Percentiles rank a stretch among this genome's conserved stretches.
Conservation (phyloP, 2,888 invertebrate species). For the Gasteruption jaculator region DNA sequence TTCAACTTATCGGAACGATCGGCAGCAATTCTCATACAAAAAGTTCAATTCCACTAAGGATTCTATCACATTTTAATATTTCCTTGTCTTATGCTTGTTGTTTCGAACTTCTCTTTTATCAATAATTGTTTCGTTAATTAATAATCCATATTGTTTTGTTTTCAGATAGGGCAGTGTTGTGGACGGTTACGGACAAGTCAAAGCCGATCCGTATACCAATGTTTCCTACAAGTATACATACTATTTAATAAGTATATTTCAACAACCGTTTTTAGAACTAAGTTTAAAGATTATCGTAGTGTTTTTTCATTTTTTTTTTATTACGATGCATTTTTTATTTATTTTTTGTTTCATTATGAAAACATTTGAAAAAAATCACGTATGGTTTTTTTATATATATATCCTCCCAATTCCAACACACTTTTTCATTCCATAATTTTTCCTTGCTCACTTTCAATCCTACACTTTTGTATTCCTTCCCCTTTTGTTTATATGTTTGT, state of each 20-base stretch:
- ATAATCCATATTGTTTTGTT: conserved; percentile 28
- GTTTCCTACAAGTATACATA: conserved; percentile 47
- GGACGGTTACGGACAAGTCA: conserved; percentile 46
- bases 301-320: conserved; percentile 21
- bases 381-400: too few relatives aligned
- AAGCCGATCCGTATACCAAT: conserved; percentile 46
- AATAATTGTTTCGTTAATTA: too few relatives aligned
- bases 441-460: conserved; percentile 1
- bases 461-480: too few relatives aligned
- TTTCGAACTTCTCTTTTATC: too few relatives aligned
- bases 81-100: too few relatives aligned
- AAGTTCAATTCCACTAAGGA: too few relatives aligned
- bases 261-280: conserved; percentile 48
- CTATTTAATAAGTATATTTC: conserved; percentile 48
- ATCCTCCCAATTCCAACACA: too few relatives aligned
- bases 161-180: conserved; percentile 48
- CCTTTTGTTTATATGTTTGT: too few relatives aligned
- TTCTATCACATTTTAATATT: too few relatives aligned
- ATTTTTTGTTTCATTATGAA: conserved; percentile 30
- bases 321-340: conserved; percentile 28
- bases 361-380: conserved; percentile 36
- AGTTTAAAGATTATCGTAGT: conserved; percentile 33
- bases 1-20: too few relatives aligned
- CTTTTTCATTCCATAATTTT: conserved; percentile 7
- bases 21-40: too few relatives aligned